Conservation (phyloP, 2,113 vertebrate genomes). For the Ginglymostoma cirratum region DNA sequence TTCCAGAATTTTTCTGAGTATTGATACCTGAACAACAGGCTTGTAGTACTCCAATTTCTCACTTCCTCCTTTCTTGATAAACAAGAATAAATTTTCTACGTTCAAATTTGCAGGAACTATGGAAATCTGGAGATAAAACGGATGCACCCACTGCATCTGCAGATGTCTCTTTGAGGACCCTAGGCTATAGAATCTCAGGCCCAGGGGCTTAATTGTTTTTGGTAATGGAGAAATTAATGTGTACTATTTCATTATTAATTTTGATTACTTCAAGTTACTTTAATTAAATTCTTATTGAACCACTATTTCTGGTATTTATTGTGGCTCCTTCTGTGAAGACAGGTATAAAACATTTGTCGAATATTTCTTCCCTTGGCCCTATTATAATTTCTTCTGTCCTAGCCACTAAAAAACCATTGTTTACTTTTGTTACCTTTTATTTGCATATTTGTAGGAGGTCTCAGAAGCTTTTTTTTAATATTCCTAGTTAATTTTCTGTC, state of each 20-base stretch:
- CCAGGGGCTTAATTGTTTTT: not conserved
- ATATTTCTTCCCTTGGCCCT: not conserved
- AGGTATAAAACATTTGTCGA: not conserved
- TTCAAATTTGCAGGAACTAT: too few relatives aligned
- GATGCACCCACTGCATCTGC: not conserved
- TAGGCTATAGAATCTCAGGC: not conserved
- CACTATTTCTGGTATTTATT: not conserved
- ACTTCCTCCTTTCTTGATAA: too few relatives aligned
- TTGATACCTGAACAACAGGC: too few relatives aligned
- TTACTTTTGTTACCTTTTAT: not conserved
- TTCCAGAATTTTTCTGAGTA: too few relatives aligned
- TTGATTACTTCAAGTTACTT: not conserved
- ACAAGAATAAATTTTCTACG: too few relatives aligned
- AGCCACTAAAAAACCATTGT: not conserved
- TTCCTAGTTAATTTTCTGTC: not conserved
- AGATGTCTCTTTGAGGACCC: not conserved
- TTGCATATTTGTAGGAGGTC: not conserved
- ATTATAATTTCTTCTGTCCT: not conserved
- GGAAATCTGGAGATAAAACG: not conserved
- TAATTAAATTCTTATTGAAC: not conserved
- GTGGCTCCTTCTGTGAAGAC: not conserved
- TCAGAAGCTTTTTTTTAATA: not conserved
- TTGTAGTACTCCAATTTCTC: too few relatives aligned
- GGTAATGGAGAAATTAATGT: not conserved
- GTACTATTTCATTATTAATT: not conserved